Evolutionary conservation across 1,140 invertebrate genomes (phyloP).

Genomic region (Temnothorax curvispinosus): DNA sequence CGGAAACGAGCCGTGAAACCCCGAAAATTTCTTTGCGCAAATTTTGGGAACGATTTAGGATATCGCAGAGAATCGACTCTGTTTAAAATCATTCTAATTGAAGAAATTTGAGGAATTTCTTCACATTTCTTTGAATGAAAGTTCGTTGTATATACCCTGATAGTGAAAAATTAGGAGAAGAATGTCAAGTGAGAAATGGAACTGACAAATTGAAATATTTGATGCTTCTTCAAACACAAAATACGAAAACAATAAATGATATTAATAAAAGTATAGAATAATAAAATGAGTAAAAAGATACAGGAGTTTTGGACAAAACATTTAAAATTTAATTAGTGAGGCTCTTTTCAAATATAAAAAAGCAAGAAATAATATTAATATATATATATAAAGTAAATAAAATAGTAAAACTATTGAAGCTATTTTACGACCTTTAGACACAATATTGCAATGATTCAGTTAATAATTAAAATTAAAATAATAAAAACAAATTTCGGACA

Average conservation of each 20-base stretch:
- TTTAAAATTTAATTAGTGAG: background rate
- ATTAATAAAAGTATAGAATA: slow-evolving; percentile 10
- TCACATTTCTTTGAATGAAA: background rate
- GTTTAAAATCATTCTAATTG: background rate
- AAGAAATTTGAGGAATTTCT: background rate
- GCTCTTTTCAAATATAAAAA: background rate
- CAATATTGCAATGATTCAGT: background rate
- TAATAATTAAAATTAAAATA: slow-evolving; percentile 14
- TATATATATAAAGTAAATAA: background rate
- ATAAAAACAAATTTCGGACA: background rate
- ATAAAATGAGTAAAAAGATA: background rate
- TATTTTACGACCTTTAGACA: background rate
- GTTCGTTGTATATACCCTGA: background rate
- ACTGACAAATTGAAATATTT: background rate
- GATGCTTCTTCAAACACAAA: background rate
- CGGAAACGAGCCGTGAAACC: slow-evolving; percentile 22
- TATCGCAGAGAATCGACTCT: background rate
- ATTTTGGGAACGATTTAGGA: background rate
- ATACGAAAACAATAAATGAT: background rate
- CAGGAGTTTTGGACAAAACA: background rate
- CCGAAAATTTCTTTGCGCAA: slow-evolving; percentile 1
- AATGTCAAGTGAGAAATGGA: background rate
- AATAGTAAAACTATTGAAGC: background rate
- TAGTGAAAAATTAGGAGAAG: background rate
- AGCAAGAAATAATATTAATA: background rate